Evolutionary conservation across 2,888 invertebrate species (phyloP).

Genomic region (Drosophila trichaetosa): DNA sequence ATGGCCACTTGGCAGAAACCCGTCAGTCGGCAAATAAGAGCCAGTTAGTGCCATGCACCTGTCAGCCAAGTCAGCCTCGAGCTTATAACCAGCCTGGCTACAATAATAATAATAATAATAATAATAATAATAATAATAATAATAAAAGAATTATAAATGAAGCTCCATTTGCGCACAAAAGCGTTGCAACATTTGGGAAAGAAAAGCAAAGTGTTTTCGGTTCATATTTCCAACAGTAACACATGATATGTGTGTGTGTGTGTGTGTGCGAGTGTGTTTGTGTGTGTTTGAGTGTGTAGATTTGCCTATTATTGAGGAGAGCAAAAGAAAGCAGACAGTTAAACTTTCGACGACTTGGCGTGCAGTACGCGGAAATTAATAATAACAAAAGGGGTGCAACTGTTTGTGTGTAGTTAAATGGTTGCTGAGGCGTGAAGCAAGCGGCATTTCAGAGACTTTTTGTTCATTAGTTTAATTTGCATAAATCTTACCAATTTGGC

Average conservation of each 20-base stretch:
- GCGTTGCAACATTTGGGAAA: constrained; percentile 72
- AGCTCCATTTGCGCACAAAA: constrained; percentile 78
- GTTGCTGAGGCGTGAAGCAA: constrained; percentile 67
- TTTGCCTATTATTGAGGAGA: constrained; percentile 60
- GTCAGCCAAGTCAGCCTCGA: constrained; percentile 3
- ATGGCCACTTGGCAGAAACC: constrained; percentile 13
- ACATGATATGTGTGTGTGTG: constrained; percentile 6
- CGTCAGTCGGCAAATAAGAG: constrained; percentile 3
- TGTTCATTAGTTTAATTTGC: constrained; percentile 79
- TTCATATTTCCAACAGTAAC: constrained; percentile 23
- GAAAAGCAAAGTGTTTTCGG: constrained; percentile 64
- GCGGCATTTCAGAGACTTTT: constrained; percentile 55
- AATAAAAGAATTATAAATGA: constrained; percentile 14
- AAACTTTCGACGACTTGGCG: constrained; percentile 72
- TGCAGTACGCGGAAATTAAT: constrained; percentile 78
- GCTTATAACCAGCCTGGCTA: constrained; percentile 19
- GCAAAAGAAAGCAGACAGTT: constrained; percentile 57
- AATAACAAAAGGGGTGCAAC: constrained; percentile 64
- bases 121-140: constrained; percentile 9
- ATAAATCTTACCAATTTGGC: constrained; percentile 68
- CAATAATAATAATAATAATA: constrained; percentile 15
- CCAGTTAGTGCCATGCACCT: constrained; percentile 18
- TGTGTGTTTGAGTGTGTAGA: constrained; percentile 25
- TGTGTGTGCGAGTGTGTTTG: not conserved
- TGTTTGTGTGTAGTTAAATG: constrained; percentile 14